phyloP scores from a whole-genome alignment of 2,797 vertebrate genomes.

The Bothrops alternatus region DNA sequence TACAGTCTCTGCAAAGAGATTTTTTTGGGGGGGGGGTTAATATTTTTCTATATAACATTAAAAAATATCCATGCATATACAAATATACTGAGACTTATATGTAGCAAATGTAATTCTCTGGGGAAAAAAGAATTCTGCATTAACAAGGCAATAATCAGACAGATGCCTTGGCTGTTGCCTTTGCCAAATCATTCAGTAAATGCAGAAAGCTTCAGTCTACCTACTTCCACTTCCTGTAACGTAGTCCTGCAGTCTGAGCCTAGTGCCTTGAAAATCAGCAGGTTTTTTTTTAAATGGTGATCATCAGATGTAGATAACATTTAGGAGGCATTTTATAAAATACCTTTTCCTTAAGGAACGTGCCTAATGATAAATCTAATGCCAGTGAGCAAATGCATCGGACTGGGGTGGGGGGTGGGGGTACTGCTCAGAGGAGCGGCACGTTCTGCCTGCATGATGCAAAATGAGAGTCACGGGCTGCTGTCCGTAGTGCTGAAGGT shows the following conservation, averaged over 20 bases:
- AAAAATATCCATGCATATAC: background rate
- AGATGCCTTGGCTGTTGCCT: slow-evolving; percentile 33
- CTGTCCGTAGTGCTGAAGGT: slow-evolving; percentile 66
- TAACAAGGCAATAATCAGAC: background rate
- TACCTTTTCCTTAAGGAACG: background rate
- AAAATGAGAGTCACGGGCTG: slow-evolving; percentile 50
- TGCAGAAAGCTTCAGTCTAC: slow-evolving; percentile 58
- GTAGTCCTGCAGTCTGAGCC: slow-evolving; percentile 30
- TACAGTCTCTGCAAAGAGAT: slow-evolving; percentile 36
- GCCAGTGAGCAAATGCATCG: background rate
- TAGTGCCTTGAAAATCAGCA: background rate
- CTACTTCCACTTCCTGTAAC: slow-evolving; percentile 45
- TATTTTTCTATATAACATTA: background rate
- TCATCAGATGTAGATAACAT: slow-evolving; percentile 10
- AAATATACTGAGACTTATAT: background rate
- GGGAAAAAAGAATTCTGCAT: slow-evolving; percentile 1
- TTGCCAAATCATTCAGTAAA: slow-evolving; percentile 41
- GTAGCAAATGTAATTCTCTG: background rate
- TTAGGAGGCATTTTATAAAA: slow-evolving; percentile 7
- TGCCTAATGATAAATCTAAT: background rate
- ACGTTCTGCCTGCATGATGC: slow-evolving; percentile 34
- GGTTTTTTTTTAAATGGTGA: background rate
- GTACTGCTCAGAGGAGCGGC: slow-evolving; percentile 26
- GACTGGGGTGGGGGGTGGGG: background rate
- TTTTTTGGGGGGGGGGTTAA: slow-evolving; percentile 29